Percentiles rank a stretch among this genome's conserved stretches.
Evolutionary conservation across 2,113 vertebrate genomes (phyloP).

Genomic region (Petaurus breviceps): DNA sequence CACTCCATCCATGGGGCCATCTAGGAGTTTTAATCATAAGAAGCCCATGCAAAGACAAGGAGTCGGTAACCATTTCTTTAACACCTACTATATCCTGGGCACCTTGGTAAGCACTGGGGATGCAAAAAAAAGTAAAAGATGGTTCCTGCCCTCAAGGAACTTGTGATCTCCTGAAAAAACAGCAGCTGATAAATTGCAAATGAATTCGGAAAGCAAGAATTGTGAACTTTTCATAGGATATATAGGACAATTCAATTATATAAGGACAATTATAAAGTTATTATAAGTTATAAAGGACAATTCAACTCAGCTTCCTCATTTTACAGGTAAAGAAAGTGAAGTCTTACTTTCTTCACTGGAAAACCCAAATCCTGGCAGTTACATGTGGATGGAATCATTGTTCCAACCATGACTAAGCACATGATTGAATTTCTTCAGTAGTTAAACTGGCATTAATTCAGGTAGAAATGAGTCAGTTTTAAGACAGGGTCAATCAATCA

Average conservation of each 20-base stretch:
- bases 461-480: constrained; percentile 33
- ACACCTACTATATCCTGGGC: neutral
- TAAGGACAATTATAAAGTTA: too few relatives aligned
- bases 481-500: constrained; percentile 35
- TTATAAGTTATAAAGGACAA: too few relatives aligned
- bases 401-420: neutral
- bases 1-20: too few relatives aligned
- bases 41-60: too few relatives aligned
- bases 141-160: neutral
- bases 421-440: neutral
- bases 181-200: neutral
- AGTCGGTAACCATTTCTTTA: neutral
- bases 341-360: neutral
- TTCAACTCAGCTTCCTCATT: neutral
- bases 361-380: neutral
- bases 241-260: too few relatives aligned
- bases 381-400: neutral
- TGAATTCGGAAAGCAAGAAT: neutral
- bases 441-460: neutral
- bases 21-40: too few relatives aligned
- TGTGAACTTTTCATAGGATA: neutral
- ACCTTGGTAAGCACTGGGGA: neutral
- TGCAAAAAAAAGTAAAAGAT: neutral
- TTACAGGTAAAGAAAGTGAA: neutral
- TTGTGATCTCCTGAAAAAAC: neutral